Conservation (phyloP, 2,797 vertebrate species). For the Acipenser ruthenus region DNA sequence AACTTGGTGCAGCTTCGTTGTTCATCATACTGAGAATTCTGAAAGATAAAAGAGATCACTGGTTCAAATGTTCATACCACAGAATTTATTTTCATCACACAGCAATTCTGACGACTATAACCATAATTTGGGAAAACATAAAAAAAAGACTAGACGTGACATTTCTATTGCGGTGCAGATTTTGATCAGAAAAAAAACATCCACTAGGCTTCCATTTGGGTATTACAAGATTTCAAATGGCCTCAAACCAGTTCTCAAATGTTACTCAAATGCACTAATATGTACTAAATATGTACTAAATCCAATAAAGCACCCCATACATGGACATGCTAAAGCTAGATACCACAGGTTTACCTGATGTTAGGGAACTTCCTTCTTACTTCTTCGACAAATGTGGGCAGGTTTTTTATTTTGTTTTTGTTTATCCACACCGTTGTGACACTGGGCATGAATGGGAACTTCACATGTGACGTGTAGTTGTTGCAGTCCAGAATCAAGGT, state of each 20-base stretch:
- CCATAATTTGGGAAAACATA: too few species aligned
- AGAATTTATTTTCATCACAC: not conserved
- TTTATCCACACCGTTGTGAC: constrained; percentile 60
- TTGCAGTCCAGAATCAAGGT: constrained; percentile 66
- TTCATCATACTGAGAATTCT: constrained; percentile 72
- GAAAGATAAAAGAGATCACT: not conserved
- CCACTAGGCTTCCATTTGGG: too few species aligned
- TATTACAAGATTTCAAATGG: too few species aligned
- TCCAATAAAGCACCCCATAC: not conserved
- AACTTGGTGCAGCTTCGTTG: constrained; percentile 65
- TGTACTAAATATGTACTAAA: not conserved
- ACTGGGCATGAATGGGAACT: constrained; percentile 62
- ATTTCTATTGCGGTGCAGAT: too few species aligned
- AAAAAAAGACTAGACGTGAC: too few species aligned
- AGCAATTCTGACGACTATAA: too few species aligned
- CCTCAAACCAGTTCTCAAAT: constrained; percentile 35
- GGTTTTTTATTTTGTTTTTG: constrained; percentile 64
- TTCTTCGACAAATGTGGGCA: constrained; percentile 61
- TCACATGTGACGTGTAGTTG: constrained; percentile 60
- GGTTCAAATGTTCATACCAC: not conserved
- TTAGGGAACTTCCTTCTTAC: constrained; percentile 53
- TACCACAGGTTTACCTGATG: constrained; percentile 3
- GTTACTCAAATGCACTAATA: not conserved
- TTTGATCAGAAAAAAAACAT: too few species aligned
- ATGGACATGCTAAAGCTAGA: too few species aligned